Percentiles rank a stretch among this genome's conserved stretches.
phyloP scores from a whole-genome alignment of 37 sponge, comb jelly and placozoan genomes.

The Spongilla lacustris region DNA sequence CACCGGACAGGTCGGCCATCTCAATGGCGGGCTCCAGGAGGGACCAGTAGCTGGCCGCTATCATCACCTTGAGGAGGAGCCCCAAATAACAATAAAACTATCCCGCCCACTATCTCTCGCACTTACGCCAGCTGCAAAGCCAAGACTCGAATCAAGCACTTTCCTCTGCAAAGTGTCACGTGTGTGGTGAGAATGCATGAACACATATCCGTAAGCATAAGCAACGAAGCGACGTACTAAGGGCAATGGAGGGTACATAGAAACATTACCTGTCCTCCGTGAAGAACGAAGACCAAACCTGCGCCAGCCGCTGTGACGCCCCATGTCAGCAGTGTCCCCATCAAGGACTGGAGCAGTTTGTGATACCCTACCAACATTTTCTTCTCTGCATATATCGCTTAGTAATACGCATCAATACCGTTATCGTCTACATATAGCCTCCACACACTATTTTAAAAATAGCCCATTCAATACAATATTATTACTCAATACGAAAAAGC shows the following conservation, averaged over 20 bases:
- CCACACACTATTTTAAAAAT: no score
- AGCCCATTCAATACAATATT: no score
- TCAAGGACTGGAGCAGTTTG: conserved; percentile 71
- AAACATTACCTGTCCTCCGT: conserved; percentile 65
- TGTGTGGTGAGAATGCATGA: not conserved
- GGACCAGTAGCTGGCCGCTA: conserved; percentile 98
- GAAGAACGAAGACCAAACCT: conserved; percentile 84
- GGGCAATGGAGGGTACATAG: not conserved
- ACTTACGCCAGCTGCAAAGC: conserved; percentile 94
- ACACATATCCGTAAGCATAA: not conserved
- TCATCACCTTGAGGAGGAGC: conserved; percentile 80
- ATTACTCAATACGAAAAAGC: not conserved
- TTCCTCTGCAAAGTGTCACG: conserved; percentile 57
- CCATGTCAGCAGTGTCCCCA: conserved; percentile 95
- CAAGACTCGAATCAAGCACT: conserved; percentile 85
- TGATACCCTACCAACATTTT: conserved; percentile 40
- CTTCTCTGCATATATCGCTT: not conserved
- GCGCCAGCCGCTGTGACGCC: conserved; percentile 93
- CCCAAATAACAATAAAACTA: no score
- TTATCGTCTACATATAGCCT: not conserved
- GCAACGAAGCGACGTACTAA: not conserved
- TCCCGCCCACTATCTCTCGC: not conserved
- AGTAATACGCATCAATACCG: no score
- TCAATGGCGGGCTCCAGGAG: conserved; percentile 94
- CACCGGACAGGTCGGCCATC: conserved; percentile 76